Conservation (phyloP, 2,113 vertebrate genomes). For the Lampris megalopsis region DNA sequence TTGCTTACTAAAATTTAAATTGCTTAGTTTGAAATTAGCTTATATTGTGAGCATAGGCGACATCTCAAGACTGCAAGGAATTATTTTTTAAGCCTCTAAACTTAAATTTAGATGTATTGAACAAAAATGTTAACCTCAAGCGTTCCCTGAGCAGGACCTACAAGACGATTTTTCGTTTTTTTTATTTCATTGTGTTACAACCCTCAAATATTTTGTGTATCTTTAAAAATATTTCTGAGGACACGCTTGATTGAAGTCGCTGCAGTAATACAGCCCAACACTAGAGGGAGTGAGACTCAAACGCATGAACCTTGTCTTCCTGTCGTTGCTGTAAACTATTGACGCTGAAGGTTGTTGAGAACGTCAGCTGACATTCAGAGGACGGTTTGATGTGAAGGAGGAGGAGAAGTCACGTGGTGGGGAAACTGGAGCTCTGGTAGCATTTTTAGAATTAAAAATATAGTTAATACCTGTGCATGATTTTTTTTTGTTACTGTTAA, state of each 20-base stretch:
- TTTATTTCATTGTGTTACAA: not conserved
- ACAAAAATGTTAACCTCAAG: not conserved
- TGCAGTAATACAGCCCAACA: slow-evolving; percentile 29
- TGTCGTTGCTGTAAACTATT: not conserved
- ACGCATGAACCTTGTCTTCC: not conserved
- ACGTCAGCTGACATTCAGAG: not conserved
- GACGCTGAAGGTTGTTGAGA: not conserved
- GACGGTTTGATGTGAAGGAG: not conserved
- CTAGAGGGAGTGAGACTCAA: slow-evolving; percentile 55
- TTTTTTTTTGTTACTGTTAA: not conserved
- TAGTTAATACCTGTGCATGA: not conserved
- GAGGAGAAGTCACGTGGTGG: too few species aligned
- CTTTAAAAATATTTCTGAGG: not conserved
- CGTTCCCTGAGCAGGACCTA: not conserved
- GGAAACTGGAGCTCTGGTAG: too few species aligned
- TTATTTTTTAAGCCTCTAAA: too few species aligned
- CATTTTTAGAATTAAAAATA: slow-evolving; percentile 25
- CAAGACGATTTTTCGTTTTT: not conserved
- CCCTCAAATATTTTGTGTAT: not conserved
- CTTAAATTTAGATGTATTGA: not conserved
- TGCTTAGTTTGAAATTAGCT: too few species aligned
- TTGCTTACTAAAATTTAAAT: too few species aligned
- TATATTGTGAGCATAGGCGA: not conserved
- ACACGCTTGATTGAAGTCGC: not conserved
- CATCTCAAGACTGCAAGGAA: not conserved